Conservation (phyloP, 2,113 vertebrate genomes). For the Anoura caudifer region DNA sequence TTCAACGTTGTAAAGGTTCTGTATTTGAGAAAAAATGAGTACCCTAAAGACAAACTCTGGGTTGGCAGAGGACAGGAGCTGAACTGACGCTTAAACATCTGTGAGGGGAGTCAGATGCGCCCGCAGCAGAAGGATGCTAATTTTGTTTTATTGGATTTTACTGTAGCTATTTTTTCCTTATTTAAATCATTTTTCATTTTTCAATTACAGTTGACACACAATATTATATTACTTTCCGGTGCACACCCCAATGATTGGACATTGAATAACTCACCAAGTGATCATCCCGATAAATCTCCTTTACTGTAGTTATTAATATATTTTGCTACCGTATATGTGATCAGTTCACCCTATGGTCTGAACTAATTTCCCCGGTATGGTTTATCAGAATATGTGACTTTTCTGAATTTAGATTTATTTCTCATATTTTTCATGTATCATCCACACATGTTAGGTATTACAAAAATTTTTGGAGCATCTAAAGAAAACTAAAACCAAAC, state of each 20-base stretch:
- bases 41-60: not conserved
- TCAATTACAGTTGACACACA: not conserved
- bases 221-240: not conserved
- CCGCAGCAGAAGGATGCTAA: conserved; percentile 55
- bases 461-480: not conserved
- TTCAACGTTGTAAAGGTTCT: not conserved
- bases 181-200: not conserved
- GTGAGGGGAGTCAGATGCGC: conserved; percentile 30
- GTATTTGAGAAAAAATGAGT: not conserved
- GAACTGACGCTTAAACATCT: not conserved
- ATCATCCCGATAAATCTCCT: not conserved
- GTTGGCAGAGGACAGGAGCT: not conserved
- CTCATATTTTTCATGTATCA: conserved; percentile 13
- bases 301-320: conserved; percentile 72
- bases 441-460: not conserved
- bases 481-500: not conserved
- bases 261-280: not conserved
- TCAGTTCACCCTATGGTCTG: conserved; percentile 54
- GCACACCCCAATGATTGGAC: not conserved
- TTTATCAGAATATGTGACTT: conserved; percentile 58
- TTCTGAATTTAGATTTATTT: conserved; percentile 44
- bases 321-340: conserved; percentile 70
- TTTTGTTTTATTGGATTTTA: conserved; percentile 71
- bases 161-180: conserved; percentile 43
- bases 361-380: conserved; percentile 58